phyloP scores from a whole-genome alignment of 1,140 invertebrate genomes.

The Drosophila triauraria region DNA sequence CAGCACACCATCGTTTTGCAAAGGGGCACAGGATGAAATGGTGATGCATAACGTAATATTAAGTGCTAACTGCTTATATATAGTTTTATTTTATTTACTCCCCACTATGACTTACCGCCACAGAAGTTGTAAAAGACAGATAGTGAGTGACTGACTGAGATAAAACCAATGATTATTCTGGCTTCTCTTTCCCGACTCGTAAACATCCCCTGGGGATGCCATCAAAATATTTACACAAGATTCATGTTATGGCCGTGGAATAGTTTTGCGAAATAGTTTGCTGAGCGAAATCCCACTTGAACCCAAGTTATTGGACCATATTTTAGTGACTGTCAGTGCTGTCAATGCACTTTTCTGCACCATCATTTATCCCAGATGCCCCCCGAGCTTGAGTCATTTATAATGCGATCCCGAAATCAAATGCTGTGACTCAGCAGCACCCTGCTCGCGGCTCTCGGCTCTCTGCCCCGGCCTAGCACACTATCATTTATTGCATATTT shows the following conservation, averaged over 20 bases:
- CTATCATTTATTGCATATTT: conserved; percentile 49
- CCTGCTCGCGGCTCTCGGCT: neutral
- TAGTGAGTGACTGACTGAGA: conserved; percentile 13
- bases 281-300: conserved; percentile 2
- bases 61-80: conserved; percentile 27
- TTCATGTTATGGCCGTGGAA: neutral
- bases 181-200: conserved; percentile 10
- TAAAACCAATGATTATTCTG: conserved; percentile 23
- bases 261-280: conserved; percentile 15
- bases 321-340: conserved; percentile 19
- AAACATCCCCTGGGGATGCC: conserved; percentile 19
- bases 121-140: conserved; percentile 15
- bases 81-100: conserved; percentile 33
- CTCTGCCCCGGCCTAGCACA: neutral
- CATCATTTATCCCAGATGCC: conserved; percentile 24
- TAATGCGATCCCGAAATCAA: conserved; percentile 14
- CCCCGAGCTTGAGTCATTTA: conserved; percentile 19
- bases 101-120: conserved; percentile 3
- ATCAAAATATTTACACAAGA: conserved; percentile 25
- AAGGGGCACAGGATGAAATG: conserved; percentile 22
- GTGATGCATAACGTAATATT: conserved; percentile 29
- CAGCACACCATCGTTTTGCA: conserved; percentile 26
- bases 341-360: conserved; percentile 28
- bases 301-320: conserved; percentile 28
- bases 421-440: conserved; percentile 30